A percentile compares a stretch with the other conserved stretches of the same genome.
phyloP scores from a whole-genome alignment of 2,797 vertebrate genomes.

The Sebastes hubbsi region DNA sequence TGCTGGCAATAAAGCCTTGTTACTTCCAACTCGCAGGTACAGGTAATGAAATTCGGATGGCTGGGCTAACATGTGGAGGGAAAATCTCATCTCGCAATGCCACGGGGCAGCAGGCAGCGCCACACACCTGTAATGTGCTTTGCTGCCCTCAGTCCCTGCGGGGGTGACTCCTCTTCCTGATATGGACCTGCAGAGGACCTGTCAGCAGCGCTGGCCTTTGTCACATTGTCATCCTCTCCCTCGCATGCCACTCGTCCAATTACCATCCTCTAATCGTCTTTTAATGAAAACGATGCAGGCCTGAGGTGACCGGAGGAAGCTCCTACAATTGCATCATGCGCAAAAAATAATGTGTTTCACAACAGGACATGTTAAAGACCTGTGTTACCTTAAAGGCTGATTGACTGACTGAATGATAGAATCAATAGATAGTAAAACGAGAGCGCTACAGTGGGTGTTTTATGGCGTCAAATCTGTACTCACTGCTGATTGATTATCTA shows the following conservation, averaged over 20 bases:
- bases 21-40: constrained; percentile 56
- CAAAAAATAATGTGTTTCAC: constrained; percentile 27
- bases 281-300: constrained; percentile 60
- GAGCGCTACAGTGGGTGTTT: constrained; percentile 28
- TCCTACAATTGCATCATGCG: constrained; percentile 9
- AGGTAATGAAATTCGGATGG: constrained; percentile 59
- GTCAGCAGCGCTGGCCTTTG: constrained; percentile 34
- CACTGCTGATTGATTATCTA: constrained; percentile 57
- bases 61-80: constrained; percentile 31
- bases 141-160: constrained; percentile 24
- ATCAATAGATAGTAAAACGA: constrained; percentile 49
- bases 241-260: constrained; percentile 29
- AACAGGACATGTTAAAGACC: constrained; percentile 17
- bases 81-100: constrained; percentile 65
- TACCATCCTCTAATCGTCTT: constrained; percentile 46
- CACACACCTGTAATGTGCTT: constrained; percentile 54
- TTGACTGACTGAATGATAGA: constrained; percentile 18
- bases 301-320: constrained; percentile 19
- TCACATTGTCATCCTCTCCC: constrained; percentile 27
- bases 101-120: constrained; percentile 33
- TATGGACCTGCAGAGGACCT: constrained; percentile 31
- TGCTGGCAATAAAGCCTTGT: constrained; percentile 58
- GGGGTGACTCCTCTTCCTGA: constrained; percentile 37
- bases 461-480: constrained; percentile 42
- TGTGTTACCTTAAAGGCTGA: constrained; percentile 5